Base-by-base conservation (phyloP, 2,888 invertebrate species). In the Protonemura montana region DNA sequence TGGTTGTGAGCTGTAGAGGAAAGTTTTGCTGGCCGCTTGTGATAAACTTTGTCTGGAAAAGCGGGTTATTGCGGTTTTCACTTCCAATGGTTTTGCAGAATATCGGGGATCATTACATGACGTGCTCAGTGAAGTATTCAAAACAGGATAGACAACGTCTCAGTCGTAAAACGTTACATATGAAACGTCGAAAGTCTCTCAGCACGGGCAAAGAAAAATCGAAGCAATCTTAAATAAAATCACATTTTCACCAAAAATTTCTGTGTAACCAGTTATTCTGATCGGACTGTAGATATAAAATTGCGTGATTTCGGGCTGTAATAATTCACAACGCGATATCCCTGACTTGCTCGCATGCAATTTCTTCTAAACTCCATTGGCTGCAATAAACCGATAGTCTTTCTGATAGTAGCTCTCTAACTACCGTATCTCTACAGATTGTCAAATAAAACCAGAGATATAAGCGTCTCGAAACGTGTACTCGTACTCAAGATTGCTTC, bases 261-360 rank as follows among this genome's bases (percentile, higher is more conserved):
- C 59, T 21, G 59, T 21, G 59, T 59, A 59, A 59, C 59, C 59
- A 59, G 59, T 59, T 78, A 27, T 78, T 78, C n/a, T 26, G 78
- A 78, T 78, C 28, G 78, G 78, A 78, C 28, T 81, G 81, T 30
- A 81, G 81, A 81, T 30, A n/a, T n/a, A 81, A 81, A 81, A 29
- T 81, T 16, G 81, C 81, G 81, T 81, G 81, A 81, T 81, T 30
- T 16, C 81, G 7, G 30, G 30, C 81, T 81, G 81, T 81, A 81
- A 81, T 81, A 81, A 81, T 81, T 81, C 30, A 30, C 81, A 81
- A 27, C 28, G 81, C 81, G 81, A 81, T 81, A 81, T 81, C 81
- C 28, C 81, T 30, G 30, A 30, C 81, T 81, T 81, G 28, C 81
- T 81, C 81, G 81, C 81, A 81, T 81, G 81, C 81, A 81, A 81